Conservation (phyloP, 2,797 vertebrate genomes). For the Microhierax caerulescens region DNA sequence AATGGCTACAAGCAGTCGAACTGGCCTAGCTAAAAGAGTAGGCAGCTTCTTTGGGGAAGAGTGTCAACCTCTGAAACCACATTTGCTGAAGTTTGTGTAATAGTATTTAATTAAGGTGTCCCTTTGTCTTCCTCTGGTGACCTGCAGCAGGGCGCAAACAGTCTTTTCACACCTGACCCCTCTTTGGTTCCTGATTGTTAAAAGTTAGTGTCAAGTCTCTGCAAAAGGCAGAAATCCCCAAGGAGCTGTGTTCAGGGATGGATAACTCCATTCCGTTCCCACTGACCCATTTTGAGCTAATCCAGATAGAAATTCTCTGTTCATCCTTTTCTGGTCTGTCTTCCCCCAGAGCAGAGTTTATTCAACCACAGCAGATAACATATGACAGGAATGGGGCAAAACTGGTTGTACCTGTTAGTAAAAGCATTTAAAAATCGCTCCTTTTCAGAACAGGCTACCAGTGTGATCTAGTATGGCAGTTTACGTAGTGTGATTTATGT, state of each 20-base stretch:
- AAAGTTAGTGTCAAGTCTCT: background rate
- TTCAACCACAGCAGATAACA: background rate
- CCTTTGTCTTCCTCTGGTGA: background rate
- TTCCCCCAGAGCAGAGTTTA: background rate
- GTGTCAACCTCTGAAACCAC: background rate
- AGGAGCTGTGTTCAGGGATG: background rate
- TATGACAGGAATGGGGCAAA: conserved; percentile 15
- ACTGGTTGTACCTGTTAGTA: conserved; percentile 24
- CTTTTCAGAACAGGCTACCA: background rate
- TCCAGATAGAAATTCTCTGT: background rate
- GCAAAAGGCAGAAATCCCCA: background rate
- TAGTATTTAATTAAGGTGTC: background rate
- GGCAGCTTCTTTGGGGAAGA: background rate
- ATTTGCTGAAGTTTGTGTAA: background rate
- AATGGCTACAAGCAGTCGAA: background rate
- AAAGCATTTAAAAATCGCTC: background rate
- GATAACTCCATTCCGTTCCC: background rate
- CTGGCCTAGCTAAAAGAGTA: background rate
- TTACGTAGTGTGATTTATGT: background rate
- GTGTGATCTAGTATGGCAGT: background rate
- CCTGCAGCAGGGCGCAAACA: background rate
- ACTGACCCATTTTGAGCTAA: conserved; percentile 3
- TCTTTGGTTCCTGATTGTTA: background rate
- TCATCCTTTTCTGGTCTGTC: background rate
- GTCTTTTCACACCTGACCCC: background rate